Conservation (phyloP, 2,888 invertebrate genomes). For the Archips xylosteana region DNA sequence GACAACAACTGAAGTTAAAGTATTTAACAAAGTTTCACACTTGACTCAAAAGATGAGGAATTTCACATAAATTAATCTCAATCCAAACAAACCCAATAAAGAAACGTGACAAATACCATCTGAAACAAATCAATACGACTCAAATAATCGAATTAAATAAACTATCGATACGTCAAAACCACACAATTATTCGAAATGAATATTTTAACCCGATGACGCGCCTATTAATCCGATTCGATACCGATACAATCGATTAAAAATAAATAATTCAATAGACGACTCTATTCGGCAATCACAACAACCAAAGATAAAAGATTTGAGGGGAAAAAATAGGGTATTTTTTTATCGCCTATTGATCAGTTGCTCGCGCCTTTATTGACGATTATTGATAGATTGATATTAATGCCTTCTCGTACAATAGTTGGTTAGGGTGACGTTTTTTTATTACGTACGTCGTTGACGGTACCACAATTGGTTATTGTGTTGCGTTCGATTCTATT, state of each 20-base stretch:
- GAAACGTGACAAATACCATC: background rate
- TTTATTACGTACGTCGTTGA: conserved; percentile 72
- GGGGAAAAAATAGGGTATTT: conserved; percentile 70
- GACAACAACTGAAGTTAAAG: too few species aligned
- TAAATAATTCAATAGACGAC: conserved; percentile 59
- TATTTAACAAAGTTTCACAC: too few species aligned
- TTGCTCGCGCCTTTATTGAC: conserved; percentile 81
- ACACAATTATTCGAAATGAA: conserved; percentile 27
- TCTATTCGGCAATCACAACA: conserved; percentile 73
- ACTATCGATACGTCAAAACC: conserved; percentile 20
- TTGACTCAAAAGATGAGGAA: background rate
- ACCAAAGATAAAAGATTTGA: conserved; percentile 70
- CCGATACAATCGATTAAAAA: conserved; percentile 42
- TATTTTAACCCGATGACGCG: conserved; percentile 23
- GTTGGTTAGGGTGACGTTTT: conserved; percentile 74
- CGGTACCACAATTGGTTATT: conserved; percentile 79
- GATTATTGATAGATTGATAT: conserved; percentile 84
- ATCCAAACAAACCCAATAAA: background rate
- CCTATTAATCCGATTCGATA: conserved; percentile 41
- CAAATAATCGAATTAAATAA: conserved; percentile 17
- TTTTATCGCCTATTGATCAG: conserved; percentile 77
- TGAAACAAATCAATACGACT: conserved; percentile 2
- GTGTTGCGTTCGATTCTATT: conserved; percentile 61
- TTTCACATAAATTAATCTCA: background rate
- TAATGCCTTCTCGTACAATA: conserved; percentile 59